Evolutionary conservation across 2,888 invertebrate species (phyloP).

Genomic region (Drosophila cognata): DNA sequence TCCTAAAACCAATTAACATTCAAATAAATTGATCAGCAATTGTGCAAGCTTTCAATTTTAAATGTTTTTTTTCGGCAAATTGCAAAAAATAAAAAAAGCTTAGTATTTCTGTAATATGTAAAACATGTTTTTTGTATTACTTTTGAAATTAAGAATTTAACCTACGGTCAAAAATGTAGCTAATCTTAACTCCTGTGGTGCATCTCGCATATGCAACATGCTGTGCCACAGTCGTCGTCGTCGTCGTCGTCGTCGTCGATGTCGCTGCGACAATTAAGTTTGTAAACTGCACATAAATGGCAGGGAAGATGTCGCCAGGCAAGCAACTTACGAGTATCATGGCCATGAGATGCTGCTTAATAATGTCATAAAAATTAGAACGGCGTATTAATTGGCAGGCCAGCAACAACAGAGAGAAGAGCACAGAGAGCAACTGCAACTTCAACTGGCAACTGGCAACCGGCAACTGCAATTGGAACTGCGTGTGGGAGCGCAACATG

Average conservation of each 20-base stretch:
- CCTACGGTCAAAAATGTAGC: neutral
- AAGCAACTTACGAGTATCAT: constrained; percentile 49
- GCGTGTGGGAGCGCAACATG: constrained; percentile 79
- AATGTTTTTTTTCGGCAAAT: neutral
- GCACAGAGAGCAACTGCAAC: constrained; percentile 11
- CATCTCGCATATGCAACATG: constrained; percentile 63
- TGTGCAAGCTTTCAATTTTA: neutral
- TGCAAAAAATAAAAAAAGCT: neutral
- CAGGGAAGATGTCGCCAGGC: constrained; percentile 70
- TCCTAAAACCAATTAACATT: neutral
- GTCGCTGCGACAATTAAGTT: constrained; percentile 73
- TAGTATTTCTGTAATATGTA: neutral
- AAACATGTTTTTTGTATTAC: neutral
- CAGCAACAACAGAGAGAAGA: constrained; percentile 12
- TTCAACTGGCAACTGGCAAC: constrained; percentile 37
- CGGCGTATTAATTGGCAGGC: constrained; percentile 78
- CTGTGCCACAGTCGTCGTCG: constrained; percentile 46
- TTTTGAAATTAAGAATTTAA: neutral
- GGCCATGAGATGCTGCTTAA: constrained; percentile 73
- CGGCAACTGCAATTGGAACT: constrained; percentile 52
- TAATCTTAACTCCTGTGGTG: constrained; percentile 5
- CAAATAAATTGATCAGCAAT: neutral
- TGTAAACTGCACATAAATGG: constrained; percentile 77
- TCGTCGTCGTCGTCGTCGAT: constrained; percentile 22
- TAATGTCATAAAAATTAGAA: constrained; percentile 81